Base-by-base conservation (phyloP, 2,113 vertebrate genomes). In the Dasyprocta punctata region DNA sequence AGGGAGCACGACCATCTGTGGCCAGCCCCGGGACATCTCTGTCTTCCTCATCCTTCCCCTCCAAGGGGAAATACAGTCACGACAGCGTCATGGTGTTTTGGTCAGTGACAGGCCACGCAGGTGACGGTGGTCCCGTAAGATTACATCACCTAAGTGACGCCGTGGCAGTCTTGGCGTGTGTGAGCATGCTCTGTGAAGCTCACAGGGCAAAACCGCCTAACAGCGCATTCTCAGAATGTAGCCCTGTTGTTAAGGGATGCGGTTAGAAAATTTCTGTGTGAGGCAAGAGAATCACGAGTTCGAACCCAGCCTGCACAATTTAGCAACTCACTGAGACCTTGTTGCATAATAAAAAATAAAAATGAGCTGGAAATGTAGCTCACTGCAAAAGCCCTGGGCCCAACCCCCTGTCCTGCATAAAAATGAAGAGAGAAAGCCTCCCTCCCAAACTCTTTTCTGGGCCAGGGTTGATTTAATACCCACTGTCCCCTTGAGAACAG, bases 401-500 rank as follows among this genome's bases (percentile, higher is more conserved):
- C 69, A 24, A 41, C 9, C 69, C 38, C 22, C 73, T 26, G 13
- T 17, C 0, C 44, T 49, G 73, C 41, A 3, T 6, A 16, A 13
- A 75, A 5, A 24, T 44, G 4, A 13, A 44, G 20, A n/a, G n/a
- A 7, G 33, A 54, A 38, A 61, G 22, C 24, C n/a, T 41, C n/a
- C 24, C n/a, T 41, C n/a, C 19, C 24, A 4, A 9, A 4, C 3
- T 33, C 33, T 33, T 11, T 38, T 71, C 33, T 17, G 33, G 30
- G 49, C 47, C 13, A 2, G 8, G 7, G n/a, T 54, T 7, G 24
- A 9, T 19, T 24, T 36, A 8, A 36, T 13, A 12, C 1, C 60
- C 10, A 12, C 4, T 12, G 14, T 11, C 9, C 7, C 54, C 0
- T 12, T 0, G 56, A 33, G 19, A 20, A 14, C 16, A 38, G n/a